These are phyloP conservation scores for Chloroceryle aenea DNA, from an alignment of 2,113 vertebrate genomes.

Conservation along the genomic window DNA sequence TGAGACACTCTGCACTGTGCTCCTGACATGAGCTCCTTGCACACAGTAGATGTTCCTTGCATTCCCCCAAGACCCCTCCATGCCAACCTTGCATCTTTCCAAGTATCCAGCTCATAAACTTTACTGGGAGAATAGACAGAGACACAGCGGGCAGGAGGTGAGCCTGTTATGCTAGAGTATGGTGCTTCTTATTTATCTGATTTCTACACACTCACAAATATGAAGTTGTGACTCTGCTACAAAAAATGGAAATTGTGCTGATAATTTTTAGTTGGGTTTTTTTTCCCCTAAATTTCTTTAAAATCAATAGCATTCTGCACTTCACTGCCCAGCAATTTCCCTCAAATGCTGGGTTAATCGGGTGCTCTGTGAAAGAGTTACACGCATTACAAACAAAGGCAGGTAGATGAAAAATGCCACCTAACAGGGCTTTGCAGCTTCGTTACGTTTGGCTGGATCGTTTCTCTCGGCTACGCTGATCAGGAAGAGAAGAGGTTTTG, in stretches of 20 bases:
- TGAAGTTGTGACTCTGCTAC: not conserved
- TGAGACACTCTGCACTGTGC: not conserved
- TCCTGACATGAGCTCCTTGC: not conserved
- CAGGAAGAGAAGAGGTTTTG: not conserved
- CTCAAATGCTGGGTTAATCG: not conserved
- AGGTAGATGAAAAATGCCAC: not conserved
- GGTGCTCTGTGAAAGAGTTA: not conserved
- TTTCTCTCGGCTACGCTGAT: not conserved
- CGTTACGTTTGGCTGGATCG: not conserved
- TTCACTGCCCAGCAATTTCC: not conserved
- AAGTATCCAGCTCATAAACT: not conserved
- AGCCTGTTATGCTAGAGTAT: not conserved
- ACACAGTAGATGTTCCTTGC: not conserved
- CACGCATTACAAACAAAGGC: accelerated
- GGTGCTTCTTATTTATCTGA: not conserved
- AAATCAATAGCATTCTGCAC: not conserved
- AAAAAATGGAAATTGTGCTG: not conserved
- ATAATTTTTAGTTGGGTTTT: not conserved
- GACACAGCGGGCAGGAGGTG: not conserved
- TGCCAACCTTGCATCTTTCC: not conserved
- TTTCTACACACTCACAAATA: not conserved
- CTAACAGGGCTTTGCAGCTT: not conserved
- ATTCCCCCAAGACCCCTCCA: not conserved
- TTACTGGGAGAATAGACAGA: not conserved
- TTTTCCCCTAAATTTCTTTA: not conserved